Evolutionary conservation across 2,113 vertebrate species (phyloP).

Genomic region (Chrysochloris asiatica): DNA sequence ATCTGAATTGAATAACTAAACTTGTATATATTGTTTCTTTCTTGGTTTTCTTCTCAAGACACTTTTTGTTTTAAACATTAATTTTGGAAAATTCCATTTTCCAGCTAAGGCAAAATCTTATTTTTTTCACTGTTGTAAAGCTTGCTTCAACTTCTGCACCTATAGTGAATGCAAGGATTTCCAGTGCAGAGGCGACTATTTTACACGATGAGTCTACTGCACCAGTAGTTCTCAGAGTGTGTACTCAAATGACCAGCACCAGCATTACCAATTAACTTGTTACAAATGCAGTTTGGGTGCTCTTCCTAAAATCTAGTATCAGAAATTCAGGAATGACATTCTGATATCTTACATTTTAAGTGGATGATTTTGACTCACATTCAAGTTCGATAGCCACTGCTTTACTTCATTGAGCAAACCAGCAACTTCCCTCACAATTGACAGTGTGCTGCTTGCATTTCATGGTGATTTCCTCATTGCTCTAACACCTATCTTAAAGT

Average conservation of each 20-base stretch:
- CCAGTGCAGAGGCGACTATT: background rate
- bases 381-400: background rate
- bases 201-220: background rate
- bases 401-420: background rate
- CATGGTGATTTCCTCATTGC: background rate
- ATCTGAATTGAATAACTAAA: background rate
- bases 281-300: background rate
- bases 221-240: background rate
- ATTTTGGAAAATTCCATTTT: conserved; percentile 5
- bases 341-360: background rate
- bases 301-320: background rate
- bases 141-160: background rate
- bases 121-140: background rate
- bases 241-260: background rate
- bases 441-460: background rate
- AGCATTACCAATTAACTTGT: background rate
- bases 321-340: background rate
- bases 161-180: background rate
- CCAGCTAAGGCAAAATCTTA: background rate
- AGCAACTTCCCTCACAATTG: background rate
- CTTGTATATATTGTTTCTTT: background rate
- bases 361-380: background rate
- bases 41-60: background rate
- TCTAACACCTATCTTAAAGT: background rate
- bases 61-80: background rate